Conservation (phyloP, 2,113 vertebrate species). For the Desmodus rotundus region DNA sequence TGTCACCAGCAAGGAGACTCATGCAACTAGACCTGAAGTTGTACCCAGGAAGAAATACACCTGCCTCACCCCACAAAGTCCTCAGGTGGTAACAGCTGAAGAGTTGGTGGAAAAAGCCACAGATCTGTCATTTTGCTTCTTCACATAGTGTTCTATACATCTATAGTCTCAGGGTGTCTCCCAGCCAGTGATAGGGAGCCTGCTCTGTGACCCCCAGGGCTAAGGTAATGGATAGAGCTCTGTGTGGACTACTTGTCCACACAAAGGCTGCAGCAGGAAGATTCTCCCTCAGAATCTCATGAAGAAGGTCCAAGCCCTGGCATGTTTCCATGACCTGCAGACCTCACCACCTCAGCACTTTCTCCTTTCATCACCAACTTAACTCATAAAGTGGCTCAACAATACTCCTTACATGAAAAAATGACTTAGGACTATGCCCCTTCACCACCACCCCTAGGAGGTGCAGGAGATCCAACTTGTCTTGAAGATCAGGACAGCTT, state of each 20-base stretch:
- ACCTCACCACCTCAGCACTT: not conserved
- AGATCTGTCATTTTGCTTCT: not conserved
- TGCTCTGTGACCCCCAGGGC: not conserved
- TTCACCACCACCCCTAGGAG: not conserved
- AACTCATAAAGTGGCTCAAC: not conserved
- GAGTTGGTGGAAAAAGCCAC: not conserved
- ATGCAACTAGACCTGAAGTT: not conserved
- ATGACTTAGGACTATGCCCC: not conserved
- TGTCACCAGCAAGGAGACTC: not conserved
- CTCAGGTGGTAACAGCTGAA: not conserved
- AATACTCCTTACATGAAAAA: not conserved
- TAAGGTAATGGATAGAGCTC: not conserved
- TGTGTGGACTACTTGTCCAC: not conserved
- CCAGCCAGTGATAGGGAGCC: not conserved
- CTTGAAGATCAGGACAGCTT: not conserved
- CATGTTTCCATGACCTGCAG: not conserved
- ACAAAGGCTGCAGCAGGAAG: accelerated
- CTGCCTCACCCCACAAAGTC: not conserved
- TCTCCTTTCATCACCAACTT: not conserved
- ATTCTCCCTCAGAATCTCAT: not conserved
- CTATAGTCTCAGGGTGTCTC: not conserved
- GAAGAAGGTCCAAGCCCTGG: not conserved
- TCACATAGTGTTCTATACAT: not conserved
- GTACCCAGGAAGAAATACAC: not conserved
- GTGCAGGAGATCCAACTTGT: not conserved